phyloP scores from a whole-genome alignment of 2,113 vertebrate species.

The Lepus europaeus region DNA sequence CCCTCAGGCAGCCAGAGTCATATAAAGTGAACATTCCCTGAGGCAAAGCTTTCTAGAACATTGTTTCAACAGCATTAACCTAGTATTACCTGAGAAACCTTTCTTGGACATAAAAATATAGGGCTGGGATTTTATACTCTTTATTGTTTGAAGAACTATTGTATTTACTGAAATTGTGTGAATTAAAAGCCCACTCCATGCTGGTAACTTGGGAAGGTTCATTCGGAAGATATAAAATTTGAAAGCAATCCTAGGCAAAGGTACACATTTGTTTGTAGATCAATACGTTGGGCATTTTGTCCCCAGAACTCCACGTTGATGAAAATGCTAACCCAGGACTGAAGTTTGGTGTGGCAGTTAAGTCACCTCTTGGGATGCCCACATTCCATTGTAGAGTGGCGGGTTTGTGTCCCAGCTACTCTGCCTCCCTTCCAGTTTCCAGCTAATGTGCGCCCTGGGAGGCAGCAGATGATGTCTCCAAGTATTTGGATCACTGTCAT shows the following conservation, averaged over 20 bases:
- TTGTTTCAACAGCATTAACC: slow-evolving; percentile 52
- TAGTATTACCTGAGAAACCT: slow-evolving; percentile 23
- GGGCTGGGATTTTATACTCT: background rate
- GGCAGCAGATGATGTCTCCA: no score
- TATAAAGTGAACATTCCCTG: slow-evolving; percentile 54
- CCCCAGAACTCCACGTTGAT: background rate
- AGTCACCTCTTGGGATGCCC: no score
- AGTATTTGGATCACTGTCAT: no score
- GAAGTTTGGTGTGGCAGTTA: no score
- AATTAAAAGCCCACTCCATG: background rate
- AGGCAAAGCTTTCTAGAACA: slow-evolving; percentile 64
- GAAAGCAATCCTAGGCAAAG: background rate
- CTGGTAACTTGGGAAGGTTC: background rate
- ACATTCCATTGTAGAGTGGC: no score
- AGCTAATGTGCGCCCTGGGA: no score
- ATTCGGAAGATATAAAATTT: slow-evolving; percentile 2
- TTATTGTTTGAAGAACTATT: slow-evolving; percentile 28
- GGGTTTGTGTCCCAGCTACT: no score
- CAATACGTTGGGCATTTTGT: background rate
- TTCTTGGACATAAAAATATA: slow-evolving; percentile 55
- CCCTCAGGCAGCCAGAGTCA: slow-evolving; percentile 60
- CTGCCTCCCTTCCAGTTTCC: no score
- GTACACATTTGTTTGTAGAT: background rate
- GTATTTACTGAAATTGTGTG: background rate
- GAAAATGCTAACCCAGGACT: background rate